phyloP scores from a whole-genome alignment of 2,113 vertebrate genomes.

The Jacana jacana region DNA sequence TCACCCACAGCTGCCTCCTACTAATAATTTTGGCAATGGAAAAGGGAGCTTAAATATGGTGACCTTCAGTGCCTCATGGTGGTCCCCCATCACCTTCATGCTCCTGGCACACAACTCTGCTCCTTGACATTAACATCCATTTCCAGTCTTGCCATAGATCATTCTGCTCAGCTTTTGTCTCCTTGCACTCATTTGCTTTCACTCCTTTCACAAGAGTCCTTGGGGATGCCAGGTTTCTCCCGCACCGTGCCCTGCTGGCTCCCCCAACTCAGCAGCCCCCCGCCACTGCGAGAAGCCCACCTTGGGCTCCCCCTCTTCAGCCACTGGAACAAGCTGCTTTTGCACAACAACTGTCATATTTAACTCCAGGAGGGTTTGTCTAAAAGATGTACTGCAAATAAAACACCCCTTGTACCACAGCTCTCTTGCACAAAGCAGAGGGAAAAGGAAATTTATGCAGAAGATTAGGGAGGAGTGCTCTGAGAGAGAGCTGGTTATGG shows the following conservation, averaged over 20 bases:
- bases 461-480: neutral
- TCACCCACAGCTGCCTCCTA: neutral
- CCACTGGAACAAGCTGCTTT: neutral
- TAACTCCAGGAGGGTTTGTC: neutral
- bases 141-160: neutral
- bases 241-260: rapidly evolving
- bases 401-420: rapidly evolving
- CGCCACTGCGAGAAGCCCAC: rapidly evolving
- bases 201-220: neutral
- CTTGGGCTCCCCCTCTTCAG: neutral
- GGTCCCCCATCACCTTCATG: neutral
- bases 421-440: neutral
- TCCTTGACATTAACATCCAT: neutral
- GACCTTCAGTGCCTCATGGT: neutral
- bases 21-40: neutral
- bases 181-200: neutral
- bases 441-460: neutral
- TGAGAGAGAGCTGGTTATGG: neutral
- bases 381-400: neutral
- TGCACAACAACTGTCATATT: neutral
- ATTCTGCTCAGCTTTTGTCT: neutral
- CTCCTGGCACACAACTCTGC: neutral
- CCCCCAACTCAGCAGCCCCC: neutral
- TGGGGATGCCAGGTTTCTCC: neutral
- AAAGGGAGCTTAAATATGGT: neutral